Evolutionary conservation across 2,888 invertebrate species (phyloP), one percentile per base, ranked within the genome.

Genomic region (Nebria brevicollis): DNA sequence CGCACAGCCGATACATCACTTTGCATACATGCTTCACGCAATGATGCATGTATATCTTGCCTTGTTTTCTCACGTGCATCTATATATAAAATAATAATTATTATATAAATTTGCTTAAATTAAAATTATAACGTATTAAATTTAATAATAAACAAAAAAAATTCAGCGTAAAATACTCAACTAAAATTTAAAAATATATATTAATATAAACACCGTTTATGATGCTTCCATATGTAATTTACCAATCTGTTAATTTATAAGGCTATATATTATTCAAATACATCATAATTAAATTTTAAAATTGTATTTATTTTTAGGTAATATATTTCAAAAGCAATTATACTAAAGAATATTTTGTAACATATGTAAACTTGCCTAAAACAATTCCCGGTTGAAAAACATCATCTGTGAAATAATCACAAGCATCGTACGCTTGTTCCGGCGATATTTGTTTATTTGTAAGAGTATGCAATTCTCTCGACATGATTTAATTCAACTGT

Each of bases 21-120:
- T n/a, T 93, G 91, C 11, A 84, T 80, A 84, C 96, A 94, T 72
- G 96, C 94, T 85, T 95, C 94, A 11, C 96, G 92, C 43, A 98
- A 90, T 72, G 94, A 92, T 13, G 93, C 92, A 89, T 97, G 96
- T 81, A 94, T 92, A 15, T 94, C 93, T 78, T 94, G 90, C 75
- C 95, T 91, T 83, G 94, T 93, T 84, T 94, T 92, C 87, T 97
- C 97, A 85, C 93, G 88, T 0, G 93, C 93, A 90, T 94, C 94
- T 94, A 90, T 64, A 90, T 64, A 89, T 89, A 77, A 83, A 6
- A 77, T 20, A 11, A 26, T 70, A 1, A 34, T 34, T 34, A 34
- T 34, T 34, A 34, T 66, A 66, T 25, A 66, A 66, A 65, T 65
- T 66, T 66, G 7, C 65, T 13, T n/a, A 10, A 11, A 66, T 66